Conservation (phyloP, 35 echinoderm and acorn worm species). For the Stichopus chloronotus region DNA sequence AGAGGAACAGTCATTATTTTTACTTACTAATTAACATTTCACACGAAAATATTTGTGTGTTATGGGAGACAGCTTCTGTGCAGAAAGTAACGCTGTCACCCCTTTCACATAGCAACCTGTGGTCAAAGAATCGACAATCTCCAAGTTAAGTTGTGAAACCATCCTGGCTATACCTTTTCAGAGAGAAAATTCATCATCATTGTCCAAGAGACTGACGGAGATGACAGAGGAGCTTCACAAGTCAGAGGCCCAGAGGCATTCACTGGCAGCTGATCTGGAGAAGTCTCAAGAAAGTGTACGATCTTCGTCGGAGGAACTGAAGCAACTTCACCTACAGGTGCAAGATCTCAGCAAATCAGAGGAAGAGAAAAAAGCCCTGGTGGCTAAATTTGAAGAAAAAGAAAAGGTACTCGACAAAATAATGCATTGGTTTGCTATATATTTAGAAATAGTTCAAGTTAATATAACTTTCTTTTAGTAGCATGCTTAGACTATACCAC, state of each 20-base stretch:
- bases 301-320: conserved; percentile 52
- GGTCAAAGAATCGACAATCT: no score
- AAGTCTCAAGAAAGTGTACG: conserved; percentile 24
- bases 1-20: no score
- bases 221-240: conserved; percentile 83
- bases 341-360: conserved; percentile 64
- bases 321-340: conserved; percentile 62
- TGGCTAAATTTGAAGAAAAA: conserved; percentile 74
- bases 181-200: conserved; percentile 17
- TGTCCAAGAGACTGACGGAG: conserved; percentile 82
- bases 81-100: no score
- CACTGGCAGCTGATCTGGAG: conserved; percentile 66
- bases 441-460: not conserved
- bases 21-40: no score
- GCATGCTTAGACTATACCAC: no score
- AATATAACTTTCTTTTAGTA: not conserved
- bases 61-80: no score
- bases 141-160: no score
- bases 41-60: no score
- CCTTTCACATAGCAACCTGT: no score
- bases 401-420: conserved; percentile 58
- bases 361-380: conserved; percentile 50
- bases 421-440: not conserved
- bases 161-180: not conserved
- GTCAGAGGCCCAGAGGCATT: conserved; percentile 63